These are phyloP conservation scores for Nesidiocoris tenuis DNA, from an alignment of 2,888 invertebrate species.

Conservation along the genomic window DNA sequence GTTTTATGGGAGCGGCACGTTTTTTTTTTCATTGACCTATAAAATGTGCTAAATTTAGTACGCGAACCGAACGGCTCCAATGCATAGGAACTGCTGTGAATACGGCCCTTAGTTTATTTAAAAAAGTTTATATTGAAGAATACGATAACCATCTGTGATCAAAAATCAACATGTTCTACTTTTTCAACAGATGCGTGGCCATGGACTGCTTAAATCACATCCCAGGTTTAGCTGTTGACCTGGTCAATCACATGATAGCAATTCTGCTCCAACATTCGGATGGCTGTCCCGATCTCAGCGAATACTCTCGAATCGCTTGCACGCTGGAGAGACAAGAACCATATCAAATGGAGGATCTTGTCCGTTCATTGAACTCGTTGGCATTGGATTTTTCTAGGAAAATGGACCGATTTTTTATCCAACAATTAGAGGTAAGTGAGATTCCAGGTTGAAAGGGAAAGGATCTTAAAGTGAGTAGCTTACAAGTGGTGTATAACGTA, in stretches of 20 bases:
- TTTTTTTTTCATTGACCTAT: no score
- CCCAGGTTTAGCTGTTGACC: constrained; percentile 17
- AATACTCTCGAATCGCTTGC: constrained; percentile 14
- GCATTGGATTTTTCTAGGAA: constrained; percentile 37
- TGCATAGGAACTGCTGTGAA: no score
- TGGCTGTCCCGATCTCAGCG: constrained; percentile 5
- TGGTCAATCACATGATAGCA: constrained; percentile 30
- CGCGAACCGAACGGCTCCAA: no score
- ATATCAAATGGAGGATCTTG: constrained; percentile 14
- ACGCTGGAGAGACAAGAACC: background rate
- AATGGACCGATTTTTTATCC: constrained; percentile 29
- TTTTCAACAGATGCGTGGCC: constrained; percentile 30
- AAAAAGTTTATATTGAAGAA: no score
- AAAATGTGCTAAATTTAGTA: no score
- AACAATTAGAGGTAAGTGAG: constrained; percentile 27
- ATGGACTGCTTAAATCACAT: constrained; percentile 22
- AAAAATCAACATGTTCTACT: no score
- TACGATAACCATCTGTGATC: no score
- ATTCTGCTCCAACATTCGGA: constrained; percentile 34
- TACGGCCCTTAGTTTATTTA: no score
- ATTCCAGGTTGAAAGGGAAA: background rate
- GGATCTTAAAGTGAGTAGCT: no score
- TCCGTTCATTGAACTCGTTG: constrained; percentile 30
- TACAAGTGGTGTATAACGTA: no score
- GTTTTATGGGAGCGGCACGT: no score